phyloP scores from a whole-genome alignment of 2,797 vertebrate species.

The Poeciliopsis turneri region DNA sequence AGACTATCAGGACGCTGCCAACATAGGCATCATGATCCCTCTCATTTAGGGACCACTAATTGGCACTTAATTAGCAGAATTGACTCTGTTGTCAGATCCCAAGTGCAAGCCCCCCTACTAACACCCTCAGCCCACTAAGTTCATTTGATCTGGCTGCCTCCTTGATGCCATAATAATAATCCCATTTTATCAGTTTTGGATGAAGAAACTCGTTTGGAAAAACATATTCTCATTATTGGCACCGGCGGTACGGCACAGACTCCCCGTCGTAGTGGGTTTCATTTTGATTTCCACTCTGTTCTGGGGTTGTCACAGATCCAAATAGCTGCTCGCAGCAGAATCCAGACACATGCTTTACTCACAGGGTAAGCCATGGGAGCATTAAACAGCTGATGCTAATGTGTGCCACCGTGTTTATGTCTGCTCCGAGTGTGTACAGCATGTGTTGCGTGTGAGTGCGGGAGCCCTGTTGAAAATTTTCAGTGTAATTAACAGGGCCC shows the following conservation, averaged over 20 bases:
- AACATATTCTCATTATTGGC: constrained; percentile 77
- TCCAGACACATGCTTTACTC: constrained; percentile 53
- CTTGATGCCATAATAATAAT: constrained; percentile 83
- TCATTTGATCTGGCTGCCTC: constrained; percentile 87
- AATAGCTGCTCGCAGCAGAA: constrained; percentile 46
- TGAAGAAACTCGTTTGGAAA: constrained; percentile 53
- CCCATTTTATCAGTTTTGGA: constrained; percentile 71
- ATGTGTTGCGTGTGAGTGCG: constrained; percentile 43
- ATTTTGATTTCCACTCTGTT: constrained; percentile 77
- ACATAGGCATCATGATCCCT: constrained; percentile 90
- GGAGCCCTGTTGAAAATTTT: constrained; percentile 48
- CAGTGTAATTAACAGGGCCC: constrained; percentile 58
- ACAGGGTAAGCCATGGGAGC: constrained; percentile 57
- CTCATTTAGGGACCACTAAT: constrained; percentile 97
- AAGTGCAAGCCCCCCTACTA: constrained; percentile 81
- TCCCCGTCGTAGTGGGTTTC: constrained; percentile 58
- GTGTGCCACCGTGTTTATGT: constrained; percentile 55
- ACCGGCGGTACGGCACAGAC: constrained; percentile 37
- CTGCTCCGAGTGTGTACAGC: constrained; percentile 44
- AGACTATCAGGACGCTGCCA: constrained; percentile 75
- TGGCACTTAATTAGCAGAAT: constrained; percentile 98
- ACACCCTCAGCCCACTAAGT: constrained; percentile 77
- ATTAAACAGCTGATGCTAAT: constrained; percentile 72
- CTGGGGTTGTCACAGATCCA: constrained; percentile 62
- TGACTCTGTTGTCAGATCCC: constrained; percentile 91